Conservation (phyloP, 2,797 vertebrate species). For the Basileuterus tristriatus region DNA sequence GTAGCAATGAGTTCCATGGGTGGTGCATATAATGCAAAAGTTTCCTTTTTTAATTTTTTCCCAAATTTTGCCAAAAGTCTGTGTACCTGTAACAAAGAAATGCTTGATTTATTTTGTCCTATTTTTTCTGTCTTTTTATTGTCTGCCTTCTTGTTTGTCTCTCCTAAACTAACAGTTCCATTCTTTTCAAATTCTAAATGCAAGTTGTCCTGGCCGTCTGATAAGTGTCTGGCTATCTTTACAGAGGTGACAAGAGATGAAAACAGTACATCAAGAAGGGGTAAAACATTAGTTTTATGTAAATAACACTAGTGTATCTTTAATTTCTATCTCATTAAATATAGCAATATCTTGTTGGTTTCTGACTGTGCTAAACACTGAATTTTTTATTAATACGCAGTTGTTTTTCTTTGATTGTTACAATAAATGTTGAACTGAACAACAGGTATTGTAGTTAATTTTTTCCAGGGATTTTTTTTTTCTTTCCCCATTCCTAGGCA, state of each 20-base stretch:
- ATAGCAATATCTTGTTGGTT: background rate
- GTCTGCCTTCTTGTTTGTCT: background rate
- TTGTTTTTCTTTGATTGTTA: background rate
- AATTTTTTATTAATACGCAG: background rate
- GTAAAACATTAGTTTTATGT: background rate
- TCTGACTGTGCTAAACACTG: background rate
- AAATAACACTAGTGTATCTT: background rate
- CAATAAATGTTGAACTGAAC: background rate
- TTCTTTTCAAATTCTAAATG: constrained; percentile 3
- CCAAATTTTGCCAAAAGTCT: background rate
- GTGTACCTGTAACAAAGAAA: background rate
- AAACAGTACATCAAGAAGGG: background rate
- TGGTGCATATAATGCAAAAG: background rate
- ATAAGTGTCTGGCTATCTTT: background rate
- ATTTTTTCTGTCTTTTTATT: background rate
- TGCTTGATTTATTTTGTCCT: background rate
- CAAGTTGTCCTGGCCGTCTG: background rate
- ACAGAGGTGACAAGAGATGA: background rate
- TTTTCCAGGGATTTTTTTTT: background rate
- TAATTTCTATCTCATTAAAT: background rate
- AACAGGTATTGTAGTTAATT: background rate
- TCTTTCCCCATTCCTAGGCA: background rate
- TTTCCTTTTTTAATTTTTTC: background rate
- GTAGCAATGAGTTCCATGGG: background rate
- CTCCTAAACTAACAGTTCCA: background rate